Conservation (phyloP, 2,113 vertebrate genomes). For the Brachypodius melanocephalos region DNA sequence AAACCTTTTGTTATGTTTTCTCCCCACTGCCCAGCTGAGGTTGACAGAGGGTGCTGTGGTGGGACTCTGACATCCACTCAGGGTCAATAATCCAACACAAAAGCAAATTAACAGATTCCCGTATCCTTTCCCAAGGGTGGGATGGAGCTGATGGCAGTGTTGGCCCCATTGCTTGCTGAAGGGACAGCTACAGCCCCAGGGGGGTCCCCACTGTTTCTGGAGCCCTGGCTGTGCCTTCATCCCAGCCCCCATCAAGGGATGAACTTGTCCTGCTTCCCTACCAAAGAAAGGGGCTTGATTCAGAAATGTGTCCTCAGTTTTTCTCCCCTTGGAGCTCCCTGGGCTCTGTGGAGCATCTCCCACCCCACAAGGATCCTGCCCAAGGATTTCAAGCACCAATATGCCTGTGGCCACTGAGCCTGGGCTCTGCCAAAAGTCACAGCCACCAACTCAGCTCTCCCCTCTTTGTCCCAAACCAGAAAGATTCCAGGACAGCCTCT, state of each 20-base stretch:
- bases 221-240: neutral
- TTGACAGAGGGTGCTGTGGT: neutral
- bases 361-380: neutral
- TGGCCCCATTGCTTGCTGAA: accelerated
- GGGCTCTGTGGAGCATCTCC: neutral
- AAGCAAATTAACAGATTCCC: neutral
- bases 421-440: neutral
- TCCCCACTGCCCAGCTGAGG: neutral
- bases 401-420: accelerated
- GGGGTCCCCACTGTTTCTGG: accelerated
- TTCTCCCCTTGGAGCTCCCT: too few relatives aligned
- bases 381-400: neutral
- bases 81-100: neutral
- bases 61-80: neutral
- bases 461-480: accelerated
- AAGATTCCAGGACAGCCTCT: accelerated
- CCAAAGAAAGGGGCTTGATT: neutral
- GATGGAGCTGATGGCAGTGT: neutral
- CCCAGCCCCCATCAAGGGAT: neutral
- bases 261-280: accelerated
- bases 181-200: accelerated
- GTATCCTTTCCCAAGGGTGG: neutral
- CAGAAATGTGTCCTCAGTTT: accelerated
- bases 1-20: neutral
- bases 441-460: accelerated